Percentiles rank a stretch among this genome's conserved stretches.
These are phyloP conservation scores for Neosilurus hyrtlii DNA, from an alignment of 2,797 vertebrate genomes.

Conservation along the genomic window DNA sequence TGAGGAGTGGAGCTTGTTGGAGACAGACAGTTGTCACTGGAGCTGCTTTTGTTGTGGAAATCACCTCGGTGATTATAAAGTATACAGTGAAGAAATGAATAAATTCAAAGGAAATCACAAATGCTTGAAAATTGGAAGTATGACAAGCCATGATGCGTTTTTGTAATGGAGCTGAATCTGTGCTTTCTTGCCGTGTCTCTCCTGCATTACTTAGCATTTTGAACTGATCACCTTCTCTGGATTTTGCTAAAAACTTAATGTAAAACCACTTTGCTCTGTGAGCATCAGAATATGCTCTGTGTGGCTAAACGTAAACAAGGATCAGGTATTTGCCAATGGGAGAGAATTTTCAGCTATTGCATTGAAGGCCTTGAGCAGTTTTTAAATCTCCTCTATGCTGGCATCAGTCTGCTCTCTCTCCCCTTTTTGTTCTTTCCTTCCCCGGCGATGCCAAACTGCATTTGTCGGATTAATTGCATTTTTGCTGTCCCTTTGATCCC, in stretches of 20 bases:
- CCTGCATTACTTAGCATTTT: conserved; percentile 14
- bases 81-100: conserved; percentile 4
- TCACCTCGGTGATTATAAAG: conserved; percentile 27
- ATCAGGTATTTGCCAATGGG: conserved; percentile 24
- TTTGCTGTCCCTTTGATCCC: conserved; percentile 17
- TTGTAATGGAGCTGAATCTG: neutral
- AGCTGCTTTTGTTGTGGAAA: conserved; percentile 33
- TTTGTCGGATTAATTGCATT: conserved; percentile 31
- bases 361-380: conserved; percentile 40
- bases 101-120: conserved; percentile 13
- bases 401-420: conserved; percentile 7
- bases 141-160: neutral
- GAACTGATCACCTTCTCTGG: conserved; percentile 3
- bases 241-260: conserved; percentile 29
- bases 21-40: conserved; percentile 38
- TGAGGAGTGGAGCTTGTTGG: neutral
- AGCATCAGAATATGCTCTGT: conserved; percentile 24
- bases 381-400: conserved; percentile 18
- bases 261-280: conserved; percentile 34
- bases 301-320: conserved; percentile 34
- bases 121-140: conserved; percentile 58
- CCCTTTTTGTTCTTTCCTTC: neutral
- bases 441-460: conserved; percentile 20
- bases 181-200: conserved; percentile 14
- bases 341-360: conserved; percentile 40